Evolutionary conservation across 2,113 vertebrate species (phyloP).

Genomic region (Chascanopsetta lugubris): DNA sequence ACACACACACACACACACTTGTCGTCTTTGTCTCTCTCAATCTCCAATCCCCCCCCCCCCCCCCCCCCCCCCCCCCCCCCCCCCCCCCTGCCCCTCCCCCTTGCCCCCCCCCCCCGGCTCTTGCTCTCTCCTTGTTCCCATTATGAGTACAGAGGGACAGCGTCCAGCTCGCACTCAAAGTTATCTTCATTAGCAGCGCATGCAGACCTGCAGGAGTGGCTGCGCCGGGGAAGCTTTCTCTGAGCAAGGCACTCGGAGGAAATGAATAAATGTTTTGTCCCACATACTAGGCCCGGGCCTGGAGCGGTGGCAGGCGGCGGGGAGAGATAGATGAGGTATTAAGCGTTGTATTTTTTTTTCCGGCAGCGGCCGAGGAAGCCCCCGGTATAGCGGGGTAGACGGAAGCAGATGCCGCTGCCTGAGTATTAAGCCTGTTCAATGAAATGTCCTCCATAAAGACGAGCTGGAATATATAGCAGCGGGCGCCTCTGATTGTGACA

Average conservation of each 20-base stretch:
- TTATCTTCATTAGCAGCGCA: conserved; percentile 74
- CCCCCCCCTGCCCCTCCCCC: conserved; percentile 66
- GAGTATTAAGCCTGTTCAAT: conserved; percentile 67
- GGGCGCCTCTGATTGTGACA: conserved; percentile 33
- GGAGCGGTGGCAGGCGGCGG: conserved; percentile 53
- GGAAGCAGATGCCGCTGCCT: conserved; percentile 65
- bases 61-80: conserved; percentile 52
- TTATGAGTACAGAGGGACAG: conserved; percentile 69
- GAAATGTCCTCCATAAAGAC: conserved; percentile 63
- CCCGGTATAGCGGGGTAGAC: conserved; percentile 58
- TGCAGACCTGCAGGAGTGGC: conserved; percentile 59
- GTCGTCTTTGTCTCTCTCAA: conserved; percentile 64
- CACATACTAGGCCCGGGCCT: conserved; percentile 65
- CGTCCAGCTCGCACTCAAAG: conserved; percentile 61
- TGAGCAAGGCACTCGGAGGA: conserved; percentile 62
- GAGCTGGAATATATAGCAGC: conserved; percentile 58
- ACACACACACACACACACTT: conserved; percentile 39
- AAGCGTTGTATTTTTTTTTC: conserved; percentile 74
- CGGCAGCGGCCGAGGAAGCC: conserved; percentile 46
- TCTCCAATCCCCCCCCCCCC: conserved; percentile 53
- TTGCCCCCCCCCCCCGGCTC: conserved; percentile 55
- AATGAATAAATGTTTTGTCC: conserved; percentile 77
- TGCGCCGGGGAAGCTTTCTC: conserved; percentile 61
- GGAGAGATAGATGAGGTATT: conserved; percentile 75
- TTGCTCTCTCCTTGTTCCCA: conserved; percentile 54